Conservation (phyloP, 2,797 vertebrate species). For the Clarias platycephalus region DNA sequence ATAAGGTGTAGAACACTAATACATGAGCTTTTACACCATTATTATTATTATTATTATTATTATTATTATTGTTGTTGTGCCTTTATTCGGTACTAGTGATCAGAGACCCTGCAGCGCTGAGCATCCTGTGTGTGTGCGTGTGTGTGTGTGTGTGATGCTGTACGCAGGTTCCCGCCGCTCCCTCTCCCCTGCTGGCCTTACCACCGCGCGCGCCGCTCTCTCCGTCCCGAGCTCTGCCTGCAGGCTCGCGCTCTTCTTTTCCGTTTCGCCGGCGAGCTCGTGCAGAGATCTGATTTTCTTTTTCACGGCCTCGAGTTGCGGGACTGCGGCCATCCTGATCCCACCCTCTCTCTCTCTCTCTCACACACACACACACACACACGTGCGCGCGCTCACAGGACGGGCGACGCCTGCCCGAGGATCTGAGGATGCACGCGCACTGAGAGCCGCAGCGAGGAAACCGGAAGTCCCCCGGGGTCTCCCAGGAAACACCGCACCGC, state of each 20-base stretch:
- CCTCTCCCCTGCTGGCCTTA: constrained; percentile 67
- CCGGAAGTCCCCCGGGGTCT: constrained; percentile 10
- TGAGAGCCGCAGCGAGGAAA: neutral
- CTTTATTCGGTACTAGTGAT: neutral
- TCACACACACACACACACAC: neutral
- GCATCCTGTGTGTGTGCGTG: neutral
- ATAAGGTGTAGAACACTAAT: no score
- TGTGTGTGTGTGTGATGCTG: no score
- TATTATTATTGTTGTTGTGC: neutral
- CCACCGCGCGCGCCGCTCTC: constrained; percentile 82
- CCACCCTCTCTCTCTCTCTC: neutral
- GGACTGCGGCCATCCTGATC: constrained; percentile 80
- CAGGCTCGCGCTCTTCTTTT: constrained; percentile 81
- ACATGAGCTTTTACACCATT: no score
- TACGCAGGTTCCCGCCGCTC: neutral
- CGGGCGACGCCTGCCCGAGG: no score
- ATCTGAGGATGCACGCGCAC: neutral
- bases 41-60: no score
- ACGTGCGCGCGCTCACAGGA: no score
- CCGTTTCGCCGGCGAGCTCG: constrained; percentile 85
- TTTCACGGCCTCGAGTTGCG: constrained; percentile 88
- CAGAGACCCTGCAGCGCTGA: neutral
- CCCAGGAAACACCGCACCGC: neutral
- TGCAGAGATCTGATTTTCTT: constrained; percentile 91
- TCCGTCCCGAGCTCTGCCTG: constrained; percentile 87